Evolutionary conservation across 2,888 invertebrate genomes (phyloP).

Genomic region (Stenotaenia linearis): DNA sequence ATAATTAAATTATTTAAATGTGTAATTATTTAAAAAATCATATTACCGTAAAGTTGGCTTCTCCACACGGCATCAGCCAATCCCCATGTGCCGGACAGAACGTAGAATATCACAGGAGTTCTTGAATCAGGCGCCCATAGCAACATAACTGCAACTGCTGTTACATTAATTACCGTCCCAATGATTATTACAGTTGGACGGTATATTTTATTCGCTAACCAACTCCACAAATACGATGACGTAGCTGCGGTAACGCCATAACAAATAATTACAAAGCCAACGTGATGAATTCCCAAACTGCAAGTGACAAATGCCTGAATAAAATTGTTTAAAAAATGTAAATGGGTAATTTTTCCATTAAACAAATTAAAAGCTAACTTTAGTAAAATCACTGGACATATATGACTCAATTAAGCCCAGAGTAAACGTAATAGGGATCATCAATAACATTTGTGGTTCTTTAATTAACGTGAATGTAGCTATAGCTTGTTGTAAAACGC

Average conservation of each 20-base stretch:
- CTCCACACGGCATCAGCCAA: conserved; percentile 48
- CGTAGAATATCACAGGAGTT: conserved; percentile 44
- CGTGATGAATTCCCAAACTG: conserved; percentile 42
- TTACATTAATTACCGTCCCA: conserved; percentile 40
- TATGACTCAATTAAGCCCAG: conserved; percentile 97
- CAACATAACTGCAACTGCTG: conserved; percentile 41
- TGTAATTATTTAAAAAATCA: neutral
- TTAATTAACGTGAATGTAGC: conserved; percentile 85
- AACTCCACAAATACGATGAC: conserved; percentile 48
- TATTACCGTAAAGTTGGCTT: conserved; percentile 47
- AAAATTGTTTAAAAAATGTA: no score
- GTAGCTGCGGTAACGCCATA: conserved; percentile 48
- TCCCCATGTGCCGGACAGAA: conserved; percentile 47
- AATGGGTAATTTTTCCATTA: neutral
- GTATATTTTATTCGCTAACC: conserved; percentile 46
- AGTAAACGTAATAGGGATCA: conserved; percentile 92
- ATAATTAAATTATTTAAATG: no score
- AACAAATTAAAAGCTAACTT: neutral
- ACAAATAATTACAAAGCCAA: conserved; percentile 51
- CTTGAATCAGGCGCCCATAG: conserved; percentile 44
- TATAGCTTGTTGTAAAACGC: conserved; percentile 47
- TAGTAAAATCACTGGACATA: conserved; percentile 46
- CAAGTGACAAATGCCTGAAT: conserved; percentile 37
- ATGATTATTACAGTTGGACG: conserved; percentile 46
- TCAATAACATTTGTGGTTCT: conserved; percentile 82